Evolutionary conservation across 2,888 invertebrate species (phyloP).

Genomic region (Morinoia aosen): DNA sequence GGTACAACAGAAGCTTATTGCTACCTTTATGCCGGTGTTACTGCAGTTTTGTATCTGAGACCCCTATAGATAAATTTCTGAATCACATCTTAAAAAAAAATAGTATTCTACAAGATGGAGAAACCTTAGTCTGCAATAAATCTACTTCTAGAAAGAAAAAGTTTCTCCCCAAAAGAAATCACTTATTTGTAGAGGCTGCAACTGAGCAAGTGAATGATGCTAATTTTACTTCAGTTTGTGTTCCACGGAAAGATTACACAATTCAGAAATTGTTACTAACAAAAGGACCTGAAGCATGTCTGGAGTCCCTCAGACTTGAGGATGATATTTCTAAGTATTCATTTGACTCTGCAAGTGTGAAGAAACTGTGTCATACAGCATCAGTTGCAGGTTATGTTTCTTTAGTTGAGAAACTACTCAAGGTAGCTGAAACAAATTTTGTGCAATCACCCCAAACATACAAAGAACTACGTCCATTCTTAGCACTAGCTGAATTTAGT

Average conservation of each 20-base stretch:
- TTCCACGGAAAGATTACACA: background rate
- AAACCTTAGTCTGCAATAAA: background rate
- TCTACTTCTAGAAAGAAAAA: background rate
- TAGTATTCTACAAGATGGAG: background rate
- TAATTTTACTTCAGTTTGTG: background rate
- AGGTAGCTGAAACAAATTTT: background rate
- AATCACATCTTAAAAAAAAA: background rate
- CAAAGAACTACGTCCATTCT: background rate
- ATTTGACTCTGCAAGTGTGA: background rate
- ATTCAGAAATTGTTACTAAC: background rate
- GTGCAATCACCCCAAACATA: background rate
- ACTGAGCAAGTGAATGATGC: background rate
- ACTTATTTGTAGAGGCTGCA: background rate
- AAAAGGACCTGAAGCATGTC: background rate
- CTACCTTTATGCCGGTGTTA: background rate
- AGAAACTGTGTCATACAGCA: background rate
- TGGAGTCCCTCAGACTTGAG: background rate
- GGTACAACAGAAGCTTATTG: background rate
- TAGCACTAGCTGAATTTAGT: constrained; percentile 1
- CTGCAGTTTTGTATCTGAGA: background rate
- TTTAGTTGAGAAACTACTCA: background rate
- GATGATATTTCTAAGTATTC: constrained; percentile 8
- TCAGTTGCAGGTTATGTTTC: background rate
- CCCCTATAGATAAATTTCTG: background rate
- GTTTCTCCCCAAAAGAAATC: background rate